These are phyloP conservation scores for Hedychridium roseum DNA, from an alignment of 2,888 invertebrate species.

Conservation along the genomic window DNA sequence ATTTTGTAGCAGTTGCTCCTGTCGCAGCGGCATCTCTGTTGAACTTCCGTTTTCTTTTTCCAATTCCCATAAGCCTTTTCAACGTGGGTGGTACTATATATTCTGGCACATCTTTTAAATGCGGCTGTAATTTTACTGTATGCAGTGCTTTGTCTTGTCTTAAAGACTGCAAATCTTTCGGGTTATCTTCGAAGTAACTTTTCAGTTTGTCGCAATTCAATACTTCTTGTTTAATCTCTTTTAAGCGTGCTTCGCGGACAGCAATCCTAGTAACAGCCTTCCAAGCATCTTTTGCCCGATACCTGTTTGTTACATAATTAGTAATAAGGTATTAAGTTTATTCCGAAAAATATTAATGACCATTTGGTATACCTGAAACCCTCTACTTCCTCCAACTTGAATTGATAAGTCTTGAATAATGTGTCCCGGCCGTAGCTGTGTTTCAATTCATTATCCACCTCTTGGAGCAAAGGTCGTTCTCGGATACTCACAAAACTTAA, in stretches of 20 bases:
- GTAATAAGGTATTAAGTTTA: too few species aligned
- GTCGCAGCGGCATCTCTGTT: slow-evolving; percentile 46
- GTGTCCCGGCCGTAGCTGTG: slow-evolving; percentile 72
- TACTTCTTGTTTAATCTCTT: slow-evolving; percentile 94
- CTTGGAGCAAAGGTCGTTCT: slow-evolving; percentile 77
- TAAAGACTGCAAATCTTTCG: slow-evolving; percentile 84
- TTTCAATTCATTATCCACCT: slow-evolving; percentile 79
- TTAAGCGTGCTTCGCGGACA: slow-evolving; percentile 91
- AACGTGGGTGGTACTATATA: slow-evolving; percentile 86
- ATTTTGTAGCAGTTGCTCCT: slow-evolving; percentile 49
- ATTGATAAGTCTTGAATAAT: slow-evolving; percentile 83
- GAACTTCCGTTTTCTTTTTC: slow-evolving; percentile 53
- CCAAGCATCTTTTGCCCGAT: slow-evolving; percentile 95
- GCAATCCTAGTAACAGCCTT: slow-evolving; percentile 92
- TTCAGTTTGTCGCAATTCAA: slow-evolving; percentile 91
- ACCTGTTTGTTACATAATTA: too few species aligned
- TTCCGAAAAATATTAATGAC: too few species aligned
- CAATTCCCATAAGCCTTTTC: slow-evolving; percentile 70
- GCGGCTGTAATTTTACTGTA: slow-evolving; percentile 82
- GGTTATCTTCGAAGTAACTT: slow-evolving; percentile 92
- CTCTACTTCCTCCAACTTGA: slow-evolving; percentile 94
- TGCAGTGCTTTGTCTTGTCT: slow-evolving; percentile 87
- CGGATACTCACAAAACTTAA: slow-evolving; percentile 87
- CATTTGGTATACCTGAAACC: slow-evolving; percentile 75
- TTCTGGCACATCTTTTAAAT: slow-evolving; percentile 91